These are phyloP conservation scores for Rhopalosiphum padi DNA, from an alignment of 1,140 invertebrate species.

Conservation along the genomic window DNA sequence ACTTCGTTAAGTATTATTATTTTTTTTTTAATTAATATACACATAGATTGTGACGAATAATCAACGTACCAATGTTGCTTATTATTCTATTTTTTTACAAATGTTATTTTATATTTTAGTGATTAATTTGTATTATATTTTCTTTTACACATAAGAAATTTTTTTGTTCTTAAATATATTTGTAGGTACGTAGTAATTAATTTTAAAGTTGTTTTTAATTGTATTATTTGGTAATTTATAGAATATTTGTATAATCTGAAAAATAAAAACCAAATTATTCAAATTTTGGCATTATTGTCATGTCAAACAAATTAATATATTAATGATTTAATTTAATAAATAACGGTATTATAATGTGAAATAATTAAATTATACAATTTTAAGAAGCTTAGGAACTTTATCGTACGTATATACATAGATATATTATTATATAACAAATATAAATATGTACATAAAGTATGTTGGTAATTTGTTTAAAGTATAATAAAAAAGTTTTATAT, in stretches of 20 bases:
- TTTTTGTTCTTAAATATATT: too few species aligned
- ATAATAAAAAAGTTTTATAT: conserved; percentile 23
- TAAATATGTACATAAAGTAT: conserved; percentile 12
- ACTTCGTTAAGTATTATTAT: too few species aligned
- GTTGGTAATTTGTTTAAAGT: conserved; percentile 26
- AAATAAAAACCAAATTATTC: neutral
- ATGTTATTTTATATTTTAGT: too few species aligned
- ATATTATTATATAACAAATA: conserved; percentile 1
- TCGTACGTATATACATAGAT: neutral
- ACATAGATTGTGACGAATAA: too few species aligned
- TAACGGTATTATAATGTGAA: neutral
- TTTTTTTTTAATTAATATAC: too few species aligned
- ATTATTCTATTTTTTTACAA: too few species aligned
- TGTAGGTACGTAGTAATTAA: too few species aligned
- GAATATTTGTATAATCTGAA: neutral
- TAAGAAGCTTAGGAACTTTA: neutral
- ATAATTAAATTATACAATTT: neutral
- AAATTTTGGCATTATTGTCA: neutral
- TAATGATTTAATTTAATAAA: neutral
- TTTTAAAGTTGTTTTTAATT: neutral
- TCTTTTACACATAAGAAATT: too few species aligned
- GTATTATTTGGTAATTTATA: neutral
- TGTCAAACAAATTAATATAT: neutral
- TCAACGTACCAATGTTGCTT: too few species aligned
- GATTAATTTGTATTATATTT: too few species aligned